Base-by-base conservation (phyloP, 2,797 vertebrate species). In the Ptychobarbus kaznakovi region DNA sequence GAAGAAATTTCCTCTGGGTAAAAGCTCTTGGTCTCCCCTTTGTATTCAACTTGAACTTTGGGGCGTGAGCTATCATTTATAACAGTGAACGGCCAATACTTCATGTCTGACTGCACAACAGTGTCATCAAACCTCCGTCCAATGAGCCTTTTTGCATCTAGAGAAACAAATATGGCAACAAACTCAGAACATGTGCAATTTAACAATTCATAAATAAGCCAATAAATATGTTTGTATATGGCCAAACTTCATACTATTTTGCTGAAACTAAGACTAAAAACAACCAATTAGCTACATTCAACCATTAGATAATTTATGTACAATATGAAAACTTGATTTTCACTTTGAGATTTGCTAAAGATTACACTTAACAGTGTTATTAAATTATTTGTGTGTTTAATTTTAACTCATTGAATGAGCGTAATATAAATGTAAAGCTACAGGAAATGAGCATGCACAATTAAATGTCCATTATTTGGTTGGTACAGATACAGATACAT, bases 61-160 rank as follows among this genome's bases (percentile, higher is more conserved):
- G 95, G 95, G 3, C 93, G 93, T 15, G 92, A 28, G 2, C 76
- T 38, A 69, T 95, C 95, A 76, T 91, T 91, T 25, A 95, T 88
- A 15, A 96, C 95, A 4, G 82, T 89, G 56, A 96, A 96, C 0
- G 95, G 95, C 95, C 95, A 96, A 85, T 94, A 93, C 76, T 96
- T 95, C 95, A 95, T 95, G 89, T 96, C 95, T 3, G 93, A 88
- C 86, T 96, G 95, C 75, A 96, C 95, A 78, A 99, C 96, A 0
- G 89, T 42, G 78, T 99, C 98, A 28, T 98, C 97, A 65, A 98
- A 99, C 0, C 96, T 92, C n/a, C 97, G 96, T 6, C 97, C 98
- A 35, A 99, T 99, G 44, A 99, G 94, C 65, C 97, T 95, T 35
- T 99, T 99, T 0, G 97, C 98, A 95, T 99, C 98, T 99, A 73